Evolutionary conservation across 2,113 vertebrate genomes (phyloP).

Genomic region (Aphyosemion australe): DNA sequence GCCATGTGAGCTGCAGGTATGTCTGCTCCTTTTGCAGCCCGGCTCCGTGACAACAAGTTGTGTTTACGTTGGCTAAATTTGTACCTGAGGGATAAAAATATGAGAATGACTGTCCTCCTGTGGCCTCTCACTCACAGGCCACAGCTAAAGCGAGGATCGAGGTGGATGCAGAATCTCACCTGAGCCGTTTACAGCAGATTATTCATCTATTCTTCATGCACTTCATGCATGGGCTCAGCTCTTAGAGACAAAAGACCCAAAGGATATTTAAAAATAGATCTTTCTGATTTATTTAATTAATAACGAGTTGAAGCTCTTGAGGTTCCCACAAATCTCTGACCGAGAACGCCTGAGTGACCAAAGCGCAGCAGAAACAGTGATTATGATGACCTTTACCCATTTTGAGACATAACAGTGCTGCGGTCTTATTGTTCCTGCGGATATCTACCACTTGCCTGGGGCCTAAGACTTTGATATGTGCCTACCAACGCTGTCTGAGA

Average conservation of each 20-base stretch:
- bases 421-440: constrained; percentile 38
- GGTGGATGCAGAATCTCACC: constrained; percentile 16
- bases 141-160: constrained; percentile 31
- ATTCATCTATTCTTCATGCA: constrained; percentile 30
- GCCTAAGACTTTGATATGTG: constrained; percentile 22
- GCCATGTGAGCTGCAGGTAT: constrained; percentile 48
- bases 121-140: constrained; percentile 30
- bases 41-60: constrained; percentile 48
- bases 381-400: constrained; percentile 18
- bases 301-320: neutral
- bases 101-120: constrained; percentile 41
- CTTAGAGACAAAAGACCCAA: constrained; percentile 16
- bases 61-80: constrained; percentile 68
- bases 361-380: constrained; percentile 25
- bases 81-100: constrained; percentile 55
- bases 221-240: neutral
- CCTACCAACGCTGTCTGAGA: constrained; percentile 18
- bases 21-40: constrained; percentile 20
- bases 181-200: constrained; percentile 13
- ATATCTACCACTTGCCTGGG: neutral
- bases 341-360: constrained; percentile 20
- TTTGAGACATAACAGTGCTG: constrained; percentile 37
- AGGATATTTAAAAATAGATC: neutral
- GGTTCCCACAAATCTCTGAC: constrained; percentile 10
- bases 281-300: neutral